Evolutionary conservation across 2,888 invertebrate species (phyloP).

Genomic region (Chrysolina oricalcia): DNA sequence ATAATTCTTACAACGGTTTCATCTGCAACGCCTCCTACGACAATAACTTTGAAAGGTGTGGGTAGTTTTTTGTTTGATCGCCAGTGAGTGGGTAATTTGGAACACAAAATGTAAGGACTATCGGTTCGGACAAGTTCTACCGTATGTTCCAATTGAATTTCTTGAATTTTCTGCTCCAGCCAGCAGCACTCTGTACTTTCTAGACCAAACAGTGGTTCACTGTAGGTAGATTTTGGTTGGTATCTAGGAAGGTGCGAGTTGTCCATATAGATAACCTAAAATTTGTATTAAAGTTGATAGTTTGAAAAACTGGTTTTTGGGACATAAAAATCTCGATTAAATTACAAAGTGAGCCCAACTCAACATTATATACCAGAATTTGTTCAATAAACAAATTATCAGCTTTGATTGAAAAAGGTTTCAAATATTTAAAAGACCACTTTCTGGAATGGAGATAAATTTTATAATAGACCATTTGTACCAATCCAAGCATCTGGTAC

Average conservation of each 20-base stretch:
- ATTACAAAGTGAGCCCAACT: neutral
- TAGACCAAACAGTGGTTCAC: neutral
- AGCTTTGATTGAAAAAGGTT: neutral
- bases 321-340: neutral
- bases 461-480: too few relatives aligned
- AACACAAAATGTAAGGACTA: neutral
- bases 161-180: slow-evolving; percentile 10
- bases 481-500: too few relatives aligned
- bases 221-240: neutral
- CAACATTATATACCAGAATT: neutral
- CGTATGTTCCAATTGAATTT: neutral
- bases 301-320: neutral
- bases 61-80: slow-evolving; percentile 7
- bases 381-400: neutral
- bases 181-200: neutral
- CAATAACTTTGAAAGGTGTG: neutral
- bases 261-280: neutral
- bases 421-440: neutral
- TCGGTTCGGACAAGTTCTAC: neutral
- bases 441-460: too few relatives aligned
- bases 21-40: neutral
- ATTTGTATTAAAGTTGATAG: neutral
- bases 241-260: neutral
- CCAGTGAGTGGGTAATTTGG: slow-evolving; percentile 1
- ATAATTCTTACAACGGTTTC: neutral